Evolutionary conservation across 2,113 vertebrate genomes (phyloP), one percentile per base, ranked within the genome.

Genomic region (Ptychochromis oligacanthus): DNA sequence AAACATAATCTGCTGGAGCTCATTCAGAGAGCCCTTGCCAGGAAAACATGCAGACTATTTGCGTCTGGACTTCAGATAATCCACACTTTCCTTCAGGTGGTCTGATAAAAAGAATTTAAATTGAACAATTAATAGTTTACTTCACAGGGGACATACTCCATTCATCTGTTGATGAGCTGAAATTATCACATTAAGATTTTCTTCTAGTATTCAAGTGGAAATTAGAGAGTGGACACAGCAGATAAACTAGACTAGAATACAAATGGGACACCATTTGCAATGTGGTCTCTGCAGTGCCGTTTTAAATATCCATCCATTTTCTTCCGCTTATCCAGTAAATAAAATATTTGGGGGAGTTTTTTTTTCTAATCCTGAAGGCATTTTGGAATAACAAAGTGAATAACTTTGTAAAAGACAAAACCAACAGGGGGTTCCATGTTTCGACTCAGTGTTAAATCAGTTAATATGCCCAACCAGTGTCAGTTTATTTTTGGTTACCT

Each of bases 1-100:
- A 79, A 70, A 60, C 65, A 40, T 36, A 64, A 82, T 87, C 79
- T 84, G 79, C 87, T 17, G 77, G 26, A 59, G 86, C 67, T 72
- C 67, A 72, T 54, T 72, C 67, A n/a, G 26, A 72, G 46, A 31
- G 46, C 84, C 2, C 28, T 8, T 76, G 81, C 83, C 75, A 70
- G 76, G 82, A 61, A 59, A 83, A 59, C 83, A 22, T 18, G 77
- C 38, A 13, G 43, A 1, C 4, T 22, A 64, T 76, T 80, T 76
- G 83, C 58, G 87, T 87, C 77, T 76, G 70, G 52, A 49, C 65
- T 62, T 18, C 52, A 82, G 75, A 87, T 75, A 26, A 83, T 62
- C 74, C 43, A 20, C 9, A 0, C 10, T n/a, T 24, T 82, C 61
- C 82, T 87, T 54, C 70, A 75, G 82, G 36, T 76, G 31, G 2